Conservation (phyloP, 2,797 vertebrate species). For the Orestias chungarensis region DNA sequence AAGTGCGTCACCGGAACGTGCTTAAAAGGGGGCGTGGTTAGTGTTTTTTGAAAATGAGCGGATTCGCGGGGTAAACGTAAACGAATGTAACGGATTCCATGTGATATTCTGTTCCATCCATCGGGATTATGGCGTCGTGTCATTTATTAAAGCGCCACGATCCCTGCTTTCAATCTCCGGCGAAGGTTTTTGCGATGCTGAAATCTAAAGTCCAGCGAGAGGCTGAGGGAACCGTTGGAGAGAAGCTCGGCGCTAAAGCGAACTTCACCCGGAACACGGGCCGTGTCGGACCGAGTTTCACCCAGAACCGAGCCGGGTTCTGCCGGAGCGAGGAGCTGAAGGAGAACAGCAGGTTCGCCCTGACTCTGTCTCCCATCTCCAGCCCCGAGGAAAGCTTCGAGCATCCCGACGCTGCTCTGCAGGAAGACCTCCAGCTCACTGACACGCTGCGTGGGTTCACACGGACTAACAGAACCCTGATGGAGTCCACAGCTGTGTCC, state of each 20-base stretch:
- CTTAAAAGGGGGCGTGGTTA: conserved; percentile 21
- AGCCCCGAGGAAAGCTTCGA: conserved; percentile 46
- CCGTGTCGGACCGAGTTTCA: background rate
- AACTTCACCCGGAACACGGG: too few relatives aligned
- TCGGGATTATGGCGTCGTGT: conserved; percentile 37
- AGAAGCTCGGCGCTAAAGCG: too few relatives aligned
- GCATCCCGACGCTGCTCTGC: background rate
- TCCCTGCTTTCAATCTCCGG: conserved; percentile 63
- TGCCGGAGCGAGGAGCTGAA: conserved; percentile 1
- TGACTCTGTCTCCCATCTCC: conserved; percentile 71
- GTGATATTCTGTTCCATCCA: rapidly evolving
- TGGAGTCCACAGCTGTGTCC: conserved; percentile 42
- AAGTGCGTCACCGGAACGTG: conserved; percentile 26
- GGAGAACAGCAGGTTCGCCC: conserved; percentile 15
- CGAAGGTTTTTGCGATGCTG: conserved; percentile 78
- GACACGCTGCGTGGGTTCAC: background rate
- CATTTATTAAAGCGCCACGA: background rate
- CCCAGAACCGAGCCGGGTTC: conserved; percentile 5
- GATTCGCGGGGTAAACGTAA: conserved; percentile 11
- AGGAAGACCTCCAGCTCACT: background rate
- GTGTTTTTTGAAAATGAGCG: conserved; percentile 48
- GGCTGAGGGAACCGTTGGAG: background rate
- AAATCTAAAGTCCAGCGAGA: conserved; percentile 74
- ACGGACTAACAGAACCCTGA: conserved; percentile 5
- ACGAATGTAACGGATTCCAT: background rate